Evolutionary conservation across 2,113 vertebrate genomes (phyloP).

Genomic region (Lethenteron reissneri): DNA sequence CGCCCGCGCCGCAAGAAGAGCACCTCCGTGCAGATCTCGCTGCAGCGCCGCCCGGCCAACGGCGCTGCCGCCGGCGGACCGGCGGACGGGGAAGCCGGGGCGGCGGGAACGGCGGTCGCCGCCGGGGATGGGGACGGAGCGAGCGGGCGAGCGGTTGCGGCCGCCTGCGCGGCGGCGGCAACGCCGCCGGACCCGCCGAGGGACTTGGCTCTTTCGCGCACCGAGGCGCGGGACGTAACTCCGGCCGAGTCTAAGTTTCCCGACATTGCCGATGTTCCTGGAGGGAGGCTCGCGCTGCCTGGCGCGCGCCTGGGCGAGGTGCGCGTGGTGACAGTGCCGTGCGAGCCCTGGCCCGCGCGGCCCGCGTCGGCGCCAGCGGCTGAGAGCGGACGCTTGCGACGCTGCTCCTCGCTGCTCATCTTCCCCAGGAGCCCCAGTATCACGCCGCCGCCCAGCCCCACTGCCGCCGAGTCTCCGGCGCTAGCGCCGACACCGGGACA

Average conservation of each 20-base stretch:
- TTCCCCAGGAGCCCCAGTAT: slow-evolving; percentile 59
- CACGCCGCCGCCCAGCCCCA: slow-evolving; percentile 56
- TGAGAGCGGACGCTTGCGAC: slow-evolving; percentile 15
- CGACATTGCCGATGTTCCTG: slow-evolving; percentile 32
- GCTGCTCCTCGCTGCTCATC: slow-evolving; percentile 76
- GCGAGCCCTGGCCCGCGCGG: slow-evolving; percentile 18
- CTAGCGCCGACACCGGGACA: too few relatives aligned
- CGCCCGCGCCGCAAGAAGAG: slow-evolving; percentile 29
- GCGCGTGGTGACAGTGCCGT: slow-evolving; percentile 23
- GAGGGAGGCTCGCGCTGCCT: slow-evolving; percentile 26
- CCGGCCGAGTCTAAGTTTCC: slow-evolving; percentile 17
- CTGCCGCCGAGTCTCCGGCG: slow-evolving; percentile 20
- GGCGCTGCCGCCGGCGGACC: slow-evolving; percentile 19
- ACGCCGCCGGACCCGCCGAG: not conserved
- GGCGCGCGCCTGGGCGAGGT: slow-evolving; percentile 36
- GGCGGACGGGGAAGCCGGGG: slow-evolving; percentile 12
- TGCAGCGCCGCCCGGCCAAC: slow-evolving; percentile 33
- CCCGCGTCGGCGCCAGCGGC: slow-evolving; percentile 27
- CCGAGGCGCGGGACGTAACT: slow-evolving; percentile 15
- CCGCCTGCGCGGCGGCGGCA: slow-evolving; percentile 9
- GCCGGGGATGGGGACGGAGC: slow-evolving; percentile 12
- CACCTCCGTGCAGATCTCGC: slow-evolving; percentile 48
- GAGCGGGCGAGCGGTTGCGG: slow-evolving; percentile 2
- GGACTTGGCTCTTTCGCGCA: slow-evolving; percentile 11
- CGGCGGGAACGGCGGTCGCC: slow-evolving; percentile 11